phyloP scores from a whole-genome alignment of 2,797 vertebrate genomes.

The Chloroceryle amazona region DNA sequence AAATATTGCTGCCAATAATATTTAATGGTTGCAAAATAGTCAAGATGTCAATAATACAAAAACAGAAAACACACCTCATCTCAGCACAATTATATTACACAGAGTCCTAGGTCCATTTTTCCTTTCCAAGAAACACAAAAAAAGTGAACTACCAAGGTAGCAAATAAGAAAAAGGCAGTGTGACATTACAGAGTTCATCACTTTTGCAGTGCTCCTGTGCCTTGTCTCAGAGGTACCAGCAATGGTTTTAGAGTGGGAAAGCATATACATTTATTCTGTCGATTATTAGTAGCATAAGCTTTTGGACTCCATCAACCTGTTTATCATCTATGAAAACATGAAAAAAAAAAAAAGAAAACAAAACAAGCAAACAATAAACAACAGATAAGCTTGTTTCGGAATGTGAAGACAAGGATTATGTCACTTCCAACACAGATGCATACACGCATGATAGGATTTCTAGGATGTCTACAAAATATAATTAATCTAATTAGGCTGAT shows the following conservation, averaged over 20 bases:
- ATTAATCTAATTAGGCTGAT: slow-evolving; percentile 47
- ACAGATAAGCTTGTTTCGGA: neutral
- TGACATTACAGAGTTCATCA: neutral
- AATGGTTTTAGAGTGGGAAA: neutral
- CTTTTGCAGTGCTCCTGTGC: neutral
- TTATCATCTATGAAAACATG: neutral
- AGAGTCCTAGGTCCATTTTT: neutral
- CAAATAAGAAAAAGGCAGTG: neutral
- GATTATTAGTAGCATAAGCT: neutral
- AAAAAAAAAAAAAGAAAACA: neutral
- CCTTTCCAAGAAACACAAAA: slow-evolving; percentile 6
- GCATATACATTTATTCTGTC: neutral
- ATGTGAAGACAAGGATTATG: neutral
- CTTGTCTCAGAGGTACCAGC: neutral
- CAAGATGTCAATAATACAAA: slow-evolving; percentile 24
- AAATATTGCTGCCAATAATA: slow-evolving; percentile 38
- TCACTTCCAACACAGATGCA: neutral
- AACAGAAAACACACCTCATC: slow-evolving; percentile 10
- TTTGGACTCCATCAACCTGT: neutral
- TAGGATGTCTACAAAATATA: slow-evolving; percentile 9
- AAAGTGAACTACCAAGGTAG: neutral
- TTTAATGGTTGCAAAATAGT: slow-evolving; percentile 18
- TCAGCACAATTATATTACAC: neutral
- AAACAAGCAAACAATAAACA: neutral
- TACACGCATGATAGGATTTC: neutral